Evolutionary conservation across 2,113 vertebrate species (phyloP).

Genomic region (Hucho hucho): DNA sequence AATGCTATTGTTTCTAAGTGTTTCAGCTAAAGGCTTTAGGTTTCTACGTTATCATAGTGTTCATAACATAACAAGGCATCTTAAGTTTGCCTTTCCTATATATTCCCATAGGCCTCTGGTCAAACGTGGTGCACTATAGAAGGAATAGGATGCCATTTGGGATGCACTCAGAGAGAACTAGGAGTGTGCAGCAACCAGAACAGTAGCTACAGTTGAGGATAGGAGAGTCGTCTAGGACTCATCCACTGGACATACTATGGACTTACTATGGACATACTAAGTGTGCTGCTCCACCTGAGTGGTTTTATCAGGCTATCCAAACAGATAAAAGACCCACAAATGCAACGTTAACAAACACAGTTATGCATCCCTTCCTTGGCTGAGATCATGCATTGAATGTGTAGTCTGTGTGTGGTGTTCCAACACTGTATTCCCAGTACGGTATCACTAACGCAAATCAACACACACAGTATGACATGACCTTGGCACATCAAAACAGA

Average conservation of each 20-base stretch:
- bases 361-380: no score
- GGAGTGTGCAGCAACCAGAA: background rate
- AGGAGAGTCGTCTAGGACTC: conserved; percentile 17
- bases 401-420: background rate
- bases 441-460: background rate
- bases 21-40: background rate
- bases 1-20: conserved; percentile 6
- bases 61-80: background rate
- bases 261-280: no score
- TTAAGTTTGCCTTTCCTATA: background rate
- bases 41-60: no score
- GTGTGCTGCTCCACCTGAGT: conserved; percentile 15
- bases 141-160: no score
- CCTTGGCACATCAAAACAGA: conserved; percentile 27
- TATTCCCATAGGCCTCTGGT: no score
- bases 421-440: background rate
- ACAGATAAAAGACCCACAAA: conserved; percentile 7
- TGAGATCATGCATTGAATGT: background rate
- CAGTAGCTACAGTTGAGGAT: background rate
- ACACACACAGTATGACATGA: conserved; percentile 28
- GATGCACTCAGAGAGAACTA: background rate
- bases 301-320: conserved; percentile 23
- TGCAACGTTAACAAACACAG: conserved; percentile 18
- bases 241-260: conserved; percentile 4
- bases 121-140: no score